phyloP scores from a whole-genome alignment of 2,888 invertebrate genomes.

The Microctonus brassicae region DNA sequence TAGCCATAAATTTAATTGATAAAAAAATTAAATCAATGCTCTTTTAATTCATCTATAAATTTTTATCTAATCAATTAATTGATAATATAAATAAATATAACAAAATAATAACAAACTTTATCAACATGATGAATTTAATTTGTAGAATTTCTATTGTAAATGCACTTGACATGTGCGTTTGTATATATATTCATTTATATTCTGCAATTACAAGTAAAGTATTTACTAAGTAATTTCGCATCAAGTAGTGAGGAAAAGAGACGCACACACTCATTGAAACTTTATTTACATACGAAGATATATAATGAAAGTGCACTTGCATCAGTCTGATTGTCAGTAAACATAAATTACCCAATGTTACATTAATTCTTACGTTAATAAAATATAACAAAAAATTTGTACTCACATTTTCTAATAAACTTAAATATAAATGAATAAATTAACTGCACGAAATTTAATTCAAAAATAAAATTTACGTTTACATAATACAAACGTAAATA shows the following conservation, averaged over 20 bases:
- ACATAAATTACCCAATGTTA: background rate
- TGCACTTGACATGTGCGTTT: background rate
- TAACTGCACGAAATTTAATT: background rate
- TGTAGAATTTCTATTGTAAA: no score
- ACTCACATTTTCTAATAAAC: background rate
- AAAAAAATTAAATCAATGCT: no score
- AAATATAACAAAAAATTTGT: background rate
- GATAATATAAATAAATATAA: no score
- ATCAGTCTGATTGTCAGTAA: background rate
- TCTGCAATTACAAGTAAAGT: background rate
- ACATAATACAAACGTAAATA: background rate
- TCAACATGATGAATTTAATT: no score
- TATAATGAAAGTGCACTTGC: background rate
- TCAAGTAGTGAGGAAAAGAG: background rate
- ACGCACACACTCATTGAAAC: background rate
- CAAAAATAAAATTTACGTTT: background rate
- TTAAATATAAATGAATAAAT: background rate
- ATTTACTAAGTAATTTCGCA: constrained; percentile 9
- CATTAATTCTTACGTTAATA: background rate
- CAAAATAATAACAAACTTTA: no score
- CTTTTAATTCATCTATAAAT: no score
- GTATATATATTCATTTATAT: background rate
- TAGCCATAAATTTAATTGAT: no score
- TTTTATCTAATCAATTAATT: no score
- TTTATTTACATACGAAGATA: background rate